Evolutionary conservation across 2,113 vertebrate genomes (phyloP), one percentile per base, ranked within the genome.

Genomic region (Mohoua ochrocephala): DNA sequence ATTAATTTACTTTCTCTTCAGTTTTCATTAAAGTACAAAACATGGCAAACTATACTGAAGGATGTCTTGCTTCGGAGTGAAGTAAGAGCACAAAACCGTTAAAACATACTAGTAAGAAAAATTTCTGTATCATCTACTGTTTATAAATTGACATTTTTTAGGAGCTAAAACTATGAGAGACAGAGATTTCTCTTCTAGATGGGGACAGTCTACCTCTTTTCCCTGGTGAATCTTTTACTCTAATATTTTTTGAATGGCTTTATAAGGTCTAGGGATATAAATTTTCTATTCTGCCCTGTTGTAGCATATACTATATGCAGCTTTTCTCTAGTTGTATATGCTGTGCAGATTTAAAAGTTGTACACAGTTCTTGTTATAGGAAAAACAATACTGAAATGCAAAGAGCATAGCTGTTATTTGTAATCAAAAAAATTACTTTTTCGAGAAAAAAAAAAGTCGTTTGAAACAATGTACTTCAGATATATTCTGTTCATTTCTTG

Each of bases 291-390:
- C 31, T 78, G 27, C 4, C 9, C 15, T 41, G 3, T 31, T 59
- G 19, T 45, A 41, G 11, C 2, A 2, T 42, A 15, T 23, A 27
- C 9, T 42, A 2, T 39, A 0, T n/a, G 35, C 16, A 54, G 3
- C 33, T 75, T 15, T 84, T 71, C 18, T 68, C 13, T 75, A 17
- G 17, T 45, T 9, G 3, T 54, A 9, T 37, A 39, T 39, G 23
- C 10, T 39, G 5, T 18, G 18, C 5, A 75, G 7, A 42, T 78
- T 73, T 73, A 67, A 53, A 78, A 45, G 4, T 7, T 52, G 0
- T 52, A 39, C 7, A 13, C 11, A 31, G 14, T 33, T 74, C 35
- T 50, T 54, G 1, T 24, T 52, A 37, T 4, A 54, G 7, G 49
- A 79, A 71, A 80, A 86, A 13, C 5, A 60, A 49, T 31, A 60